phyloP scores from a whole-genome alignment of 2,888 invertebrate species.

The Ptychoptera albimana region DNA sequence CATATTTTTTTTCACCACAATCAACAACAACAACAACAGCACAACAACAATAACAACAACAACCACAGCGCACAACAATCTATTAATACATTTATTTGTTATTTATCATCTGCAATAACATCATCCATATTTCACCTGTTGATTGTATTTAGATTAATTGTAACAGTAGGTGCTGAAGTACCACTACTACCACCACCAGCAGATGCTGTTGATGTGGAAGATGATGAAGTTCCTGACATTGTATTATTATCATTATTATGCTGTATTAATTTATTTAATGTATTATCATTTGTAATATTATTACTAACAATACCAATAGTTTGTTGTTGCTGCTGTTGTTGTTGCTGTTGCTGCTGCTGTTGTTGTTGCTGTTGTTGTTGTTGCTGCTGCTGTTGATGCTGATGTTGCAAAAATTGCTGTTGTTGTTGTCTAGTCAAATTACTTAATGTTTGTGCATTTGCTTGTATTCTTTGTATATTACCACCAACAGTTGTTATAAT shows the following conservation, averaged over 20 bases:
- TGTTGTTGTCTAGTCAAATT: slow-evolving; percentile 8
- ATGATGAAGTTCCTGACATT: neutral
- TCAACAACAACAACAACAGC: too few relatives aligned
- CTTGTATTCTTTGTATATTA: slow-evolving; percentile 16
- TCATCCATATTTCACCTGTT: slow-evolving; percentile 30
- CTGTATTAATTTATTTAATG: slow-evolving; percentile 2
- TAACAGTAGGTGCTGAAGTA: slow-evolving; percentile 2
- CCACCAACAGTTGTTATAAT: neutral
- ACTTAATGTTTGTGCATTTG: slow-evolving; percentile 31
- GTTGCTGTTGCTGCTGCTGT: neutral
- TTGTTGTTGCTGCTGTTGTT: slow-evolving; percentile 3
- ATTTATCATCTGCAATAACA: neutral
- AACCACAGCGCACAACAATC: too few relatives aligned
- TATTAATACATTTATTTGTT: too few relatives aligned
- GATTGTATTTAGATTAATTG: slow-evolving; percentile 21
- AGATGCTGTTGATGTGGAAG: slow-evolving; percentile 2
- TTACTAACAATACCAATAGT: slow-evolving; percentile 5
- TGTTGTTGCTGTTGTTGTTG: neutral
- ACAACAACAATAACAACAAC: too few relatives aligned
- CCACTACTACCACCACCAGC: slow-evolving; percentile 6
- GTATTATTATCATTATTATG: slow-evolving; percentile 7
- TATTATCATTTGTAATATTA: neutral
- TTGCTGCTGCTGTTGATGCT: neutral
- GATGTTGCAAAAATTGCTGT: slow-evolving; percentile 4
- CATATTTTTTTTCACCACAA: too few relatives aligned